These are phyloP conservation scores for Diadromus collaris DNA, from an alignment of 2,888 invertebrate species.

Conservation along the genomic window DNA sequence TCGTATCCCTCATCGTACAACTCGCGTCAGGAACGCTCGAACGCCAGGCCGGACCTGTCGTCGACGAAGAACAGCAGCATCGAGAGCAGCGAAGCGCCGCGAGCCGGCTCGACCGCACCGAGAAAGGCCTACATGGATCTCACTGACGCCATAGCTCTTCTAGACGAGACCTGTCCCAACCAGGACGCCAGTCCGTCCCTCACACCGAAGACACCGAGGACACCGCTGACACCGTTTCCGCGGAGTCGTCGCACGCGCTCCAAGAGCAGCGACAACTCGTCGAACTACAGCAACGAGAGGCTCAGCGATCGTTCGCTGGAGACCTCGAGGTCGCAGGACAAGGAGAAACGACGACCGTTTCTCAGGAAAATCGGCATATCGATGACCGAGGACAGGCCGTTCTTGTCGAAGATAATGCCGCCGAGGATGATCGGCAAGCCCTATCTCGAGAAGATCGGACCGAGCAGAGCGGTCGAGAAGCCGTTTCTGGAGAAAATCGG, in stretches of 20 bases:
- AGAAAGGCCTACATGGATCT: constrained; percentile 78
- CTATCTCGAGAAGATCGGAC: constrained; percentile 77
- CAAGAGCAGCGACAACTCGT: constrained; percentile 78
- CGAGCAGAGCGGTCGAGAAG: constrained; percentile 76
- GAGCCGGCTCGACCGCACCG: constrained; percentile 58
- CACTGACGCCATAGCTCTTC: constrained; percentile 76
- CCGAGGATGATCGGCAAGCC: constrained; percentile 75
- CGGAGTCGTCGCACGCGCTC: constrained; percentile 75
- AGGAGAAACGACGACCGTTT: constrained; percentile 71
- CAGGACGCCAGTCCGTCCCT: constrained; percentile 75
- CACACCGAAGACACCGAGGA: constrained; percentile 76
- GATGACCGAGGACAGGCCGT: constrained; percentile 77
- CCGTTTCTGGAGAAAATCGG: constrained; percentile 77
- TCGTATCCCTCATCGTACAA: constrained; percentile 71
- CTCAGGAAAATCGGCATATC: constrained; percentile 77
- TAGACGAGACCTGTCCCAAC: constrained; percentile 79
- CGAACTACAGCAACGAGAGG: constrained; percentile 76
- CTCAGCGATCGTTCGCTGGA: constrained; percentile 72
- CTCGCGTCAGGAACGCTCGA: constrained; percentile 36
- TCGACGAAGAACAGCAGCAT: constrained; percentile 73
- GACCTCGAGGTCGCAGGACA: constrained; percentile 64
- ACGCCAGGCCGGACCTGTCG: constrained; percentile 63
- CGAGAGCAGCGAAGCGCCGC: constrained; percentile 66
- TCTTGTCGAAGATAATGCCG: constrained; percentile 74
- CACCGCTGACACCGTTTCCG: constrained; percentile 75